Conservation (phyloP, 2,888 invertebrate genomes). For the Tanypteryx hageni region DNA sequence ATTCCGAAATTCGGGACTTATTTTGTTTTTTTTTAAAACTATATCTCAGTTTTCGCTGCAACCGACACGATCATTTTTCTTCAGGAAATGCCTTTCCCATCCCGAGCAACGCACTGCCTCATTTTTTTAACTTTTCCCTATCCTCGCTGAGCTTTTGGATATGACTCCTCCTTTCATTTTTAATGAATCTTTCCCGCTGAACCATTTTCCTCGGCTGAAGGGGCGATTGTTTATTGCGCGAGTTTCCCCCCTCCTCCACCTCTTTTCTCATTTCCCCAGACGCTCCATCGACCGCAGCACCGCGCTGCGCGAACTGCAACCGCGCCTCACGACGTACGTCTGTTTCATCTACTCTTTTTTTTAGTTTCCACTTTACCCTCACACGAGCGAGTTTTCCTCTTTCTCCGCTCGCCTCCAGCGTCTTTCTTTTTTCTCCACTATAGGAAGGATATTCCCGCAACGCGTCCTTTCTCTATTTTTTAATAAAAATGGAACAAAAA, state of each 20-base stretch:
- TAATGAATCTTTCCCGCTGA: background rate
- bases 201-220: conserved; percentile 11
- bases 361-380: background rate
- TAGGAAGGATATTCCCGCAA: background rate
- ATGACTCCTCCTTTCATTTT: conserved; percentile 9
- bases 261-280: background rate
- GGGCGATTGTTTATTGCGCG: background rate
- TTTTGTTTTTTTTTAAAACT: no score
- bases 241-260: background rate
- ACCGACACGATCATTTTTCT: no score
- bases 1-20: no score
- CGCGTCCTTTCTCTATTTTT: background rate
- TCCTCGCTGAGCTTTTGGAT: background rate
- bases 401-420: background rate
- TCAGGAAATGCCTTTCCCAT: no score
- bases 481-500: background rate
- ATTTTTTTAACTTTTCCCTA: background rate
- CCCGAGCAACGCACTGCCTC: background rate
- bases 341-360: background rate
- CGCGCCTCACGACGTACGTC: background rate
- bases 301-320: background rate
- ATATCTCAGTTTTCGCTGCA: no score
- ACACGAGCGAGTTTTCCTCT: background rate
- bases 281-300: background rate
- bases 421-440: background rate